Conservation (phyloP, 2,888 invertebrate genomes). For the Aspidapion aeneum region DNA sequence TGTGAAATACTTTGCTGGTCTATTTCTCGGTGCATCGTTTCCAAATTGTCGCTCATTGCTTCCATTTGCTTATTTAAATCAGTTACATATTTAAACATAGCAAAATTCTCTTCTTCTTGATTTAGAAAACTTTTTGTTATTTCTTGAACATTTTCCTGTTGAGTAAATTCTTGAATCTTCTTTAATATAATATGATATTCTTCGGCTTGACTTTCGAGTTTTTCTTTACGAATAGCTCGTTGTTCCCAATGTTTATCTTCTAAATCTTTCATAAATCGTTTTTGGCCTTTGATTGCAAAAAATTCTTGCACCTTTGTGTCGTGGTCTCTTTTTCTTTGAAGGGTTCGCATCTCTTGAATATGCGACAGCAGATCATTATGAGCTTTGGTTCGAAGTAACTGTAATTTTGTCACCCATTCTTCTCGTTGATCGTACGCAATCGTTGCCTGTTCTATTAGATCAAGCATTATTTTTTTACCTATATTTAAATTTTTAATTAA, state of each 20-base stretch:
- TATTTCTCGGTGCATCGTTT: constrained; percentile 60
- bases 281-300: constrained; percentile 80
- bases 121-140: constrained; percentile 73
- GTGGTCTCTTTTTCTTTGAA: constrained; percentile 80
- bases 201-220: constrained; percentile 56
- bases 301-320: constrained; percentile 83
- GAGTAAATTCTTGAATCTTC: constrained; percentile 29
- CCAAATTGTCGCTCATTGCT: constrained; percentile 64
- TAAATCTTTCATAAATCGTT: constrained; percentile 68
- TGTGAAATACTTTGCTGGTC: constrained; percentile 60
- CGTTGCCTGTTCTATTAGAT: constrained; percentile 87
- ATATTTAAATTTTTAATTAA: constrained; percentile 70
- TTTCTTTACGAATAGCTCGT: constrained; percentile 61
- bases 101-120: constrained; percentile 88
- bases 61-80: constrained; percentile 84
- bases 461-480: constrained; percentile 80
- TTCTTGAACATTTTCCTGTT: constrained; percentile 31
- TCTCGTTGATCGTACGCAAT: constrained; percentile 86
- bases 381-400: constrained; percentile 73
- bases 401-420: constrained; percentile 75
- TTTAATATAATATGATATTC: constrained; percentile 31
- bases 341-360: constrained; percentile 79
- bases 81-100: constrained; percentile 86
- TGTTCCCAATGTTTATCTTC: constrained; percentile 71
- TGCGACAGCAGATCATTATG: constrained; percentile 67